Evolutionary conservation across 2,888 invertebrate species (phyloP).

Genomic region (Galerucella calmariensis): DNA sequence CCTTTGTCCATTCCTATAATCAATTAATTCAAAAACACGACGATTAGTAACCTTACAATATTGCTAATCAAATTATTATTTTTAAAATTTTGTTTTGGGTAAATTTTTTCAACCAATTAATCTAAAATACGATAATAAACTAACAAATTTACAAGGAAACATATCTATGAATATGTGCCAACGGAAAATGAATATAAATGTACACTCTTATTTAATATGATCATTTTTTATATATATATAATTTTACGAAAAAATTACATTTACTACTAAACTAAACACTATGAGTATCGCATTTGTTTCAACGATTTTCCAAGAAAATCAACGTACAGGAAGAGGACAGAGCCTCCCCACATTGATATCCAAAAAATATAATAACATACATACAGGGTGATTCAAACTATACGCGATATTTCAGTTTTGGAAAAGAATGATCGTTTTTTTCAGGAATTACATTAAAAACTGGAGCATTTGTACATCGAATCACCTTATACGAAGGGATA

Average conservation of each 20-base stretch:
- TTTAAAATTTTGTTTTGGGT: neutral
- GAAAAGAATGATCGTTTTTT: neutral
- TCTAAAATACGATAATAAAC: neutral
- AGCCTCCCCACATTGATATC: constrained; percentile 9
- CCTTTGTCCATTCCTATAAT: neutral
- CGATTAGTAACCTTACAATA: neutral
- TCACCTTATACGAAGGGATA: neutral
- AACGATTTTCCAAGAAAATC: constrained; percentile 5
- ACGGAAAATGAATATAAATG: constrained; percentile 15
- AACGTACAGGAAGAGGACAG: neutral
- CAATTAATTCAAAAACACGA: neutral
- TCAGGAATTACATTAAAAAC: neutral
- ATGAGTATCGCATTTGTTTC: constrained; percentile 30
- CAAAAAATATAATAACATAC: constrained; percentile 4
- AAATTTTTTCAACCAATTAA: neutral
- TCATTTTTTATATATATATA: constrained; percentile 6
- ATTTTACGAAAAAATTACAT: constrained; percentile 10
- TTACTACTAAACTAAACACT: constrained; percentile 27
- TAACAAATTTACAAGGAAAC: constrained; percentile 1
- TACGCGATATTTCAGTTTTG: neutral
- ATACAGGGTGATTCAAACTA: neutral
- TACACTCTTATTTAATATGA: constrained; percentile 25
- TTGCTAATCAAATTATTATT: neutral
- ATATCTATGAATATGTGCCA: neutral
- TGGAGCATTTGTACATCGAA: neutral